Evolutionary conservation across 2,113 vertebrate species (phyloP), one percentile per base, ranked within the genome.

Genomic region (Oncorhynchus masou): DNA sequence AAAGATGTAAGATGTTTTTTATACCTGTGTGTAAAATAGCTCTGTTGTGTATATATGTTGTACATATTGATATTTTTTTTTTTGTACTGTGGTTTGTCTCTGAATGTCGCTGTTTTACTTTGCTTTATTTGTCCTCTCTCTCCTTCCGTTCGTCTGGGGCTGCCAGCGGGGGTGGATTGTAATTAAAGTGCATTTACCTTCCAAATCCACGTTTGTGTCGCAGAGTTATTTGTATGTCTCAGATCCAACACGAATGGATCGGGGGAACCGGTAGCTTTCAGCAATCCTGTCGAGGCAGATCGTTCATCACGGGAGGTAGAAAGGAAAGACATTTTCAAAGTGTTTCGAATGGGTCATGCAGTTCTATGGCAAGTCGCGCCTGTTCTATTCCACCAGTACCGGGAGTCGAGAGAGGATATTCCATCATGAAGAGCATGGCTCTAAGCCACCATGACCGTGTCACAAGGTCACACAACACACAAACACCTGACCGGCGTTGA

Each of bases 131-230:
- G 79, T 82, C 74, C 71, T 84, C 62, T 87, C 79, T 82, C 60
- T 51, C 81, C 83, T 88, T 88, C 62, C 79, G 75, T 88, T 74
- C 64, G 65, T 54, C 81, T 83, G 84, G 84, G 88, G 78, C 77
- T 83, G 82, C 70, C 65, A 88, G 85, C 87, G 88, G 9, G 9
- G 11, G 39, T 45, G 39, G 39, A 45, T 45, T 89, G 90, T 90
- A 92, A 94, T 93, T 92, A 93, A 94, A 91, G 85, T 90, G 86
- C 91, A 93, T 91, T 91, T 92, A 92, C 66, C 75, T 86, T 78
- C 27, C 71, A 31, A 74, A 24, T 64, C 74, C 76, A 5, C 65
- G 8, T 45, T 45, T 45, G 0, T 25, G 15, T 31, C 65, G 5
- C 3, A 19, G 51, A 3, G 16, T 54, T 54, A 19, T 54, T 66